A percentile compares a stretch with the other conserved stretches of the same genome.
These are phyloP conservation scores for Anticlea derivata DNA, from an alignment of 2,888 invertebrate species.

Conservation along the genomic window DNA sequence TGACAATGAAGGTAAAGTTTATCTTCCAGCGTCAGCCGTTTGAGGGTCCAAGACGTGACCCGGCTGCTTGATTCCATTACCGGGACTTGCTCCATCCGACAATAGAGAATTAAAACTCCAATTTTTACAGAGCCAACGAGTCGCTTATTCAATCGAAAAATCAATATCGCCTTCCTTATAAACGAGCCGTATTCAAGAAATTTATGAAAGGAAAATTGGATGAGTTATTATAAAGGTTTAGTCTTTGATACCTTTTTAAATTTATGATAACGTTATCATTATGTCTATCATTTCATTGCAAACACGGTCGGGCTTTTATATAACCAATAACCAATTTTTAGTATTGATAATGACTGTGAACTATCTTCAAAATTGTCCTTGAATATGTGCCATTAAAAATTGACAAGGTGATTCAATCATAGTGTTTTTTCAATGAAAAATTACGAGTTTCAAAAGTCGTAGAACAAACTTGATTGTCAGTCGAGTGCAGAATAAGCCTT, in stretches of 20 bases:
- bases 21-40: slow-evolving; percentile 77
- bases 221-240: slow-evolving; percentile 16
- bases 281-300: neutral
- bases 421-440: too few relatives aligned
- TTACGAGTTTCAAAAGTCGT: too few relatives aligned
- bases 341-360: too few relatives aligned
- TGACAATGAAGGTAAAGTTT: slow-evolving; percentile 82
- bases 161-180: slow-evolving; percentile 56
- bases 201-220: slow-evolving; percentile 32
- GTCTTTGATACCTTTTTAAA: slow-evolving; percentile 4
- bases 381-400: too few relatives aligned
- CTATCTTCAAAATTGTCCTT: too few relatives aligned
- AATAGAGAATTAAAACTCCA: slow-evolving; percentile 73
- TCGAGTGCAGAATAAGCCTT: too few relatives aligned
- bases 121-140: slow-evolving; percentile 65
- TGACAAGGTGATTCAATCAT: too few relatives aligned
- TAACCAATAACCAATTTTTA: too few relatives aligned
- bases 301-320: too few relatives aligned
- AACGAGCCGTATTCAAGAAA: slow-evolving; percentile 46
- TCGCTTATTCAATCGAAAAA: slow-evolving; percentile 68
- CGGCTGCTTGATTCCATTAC: slow-evolving; percentile 73
- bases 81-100: slow-evolving; percentile 50
- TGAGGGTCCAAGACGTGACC: slow-evolving; percentile 74
- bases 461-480: too few relatives aligned
- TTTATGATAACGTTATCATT: neutral